Evolutionary conservation across 2,797 vertebrate species (phyloP).

Genomic region (Smutsia gigantea): DNA sequence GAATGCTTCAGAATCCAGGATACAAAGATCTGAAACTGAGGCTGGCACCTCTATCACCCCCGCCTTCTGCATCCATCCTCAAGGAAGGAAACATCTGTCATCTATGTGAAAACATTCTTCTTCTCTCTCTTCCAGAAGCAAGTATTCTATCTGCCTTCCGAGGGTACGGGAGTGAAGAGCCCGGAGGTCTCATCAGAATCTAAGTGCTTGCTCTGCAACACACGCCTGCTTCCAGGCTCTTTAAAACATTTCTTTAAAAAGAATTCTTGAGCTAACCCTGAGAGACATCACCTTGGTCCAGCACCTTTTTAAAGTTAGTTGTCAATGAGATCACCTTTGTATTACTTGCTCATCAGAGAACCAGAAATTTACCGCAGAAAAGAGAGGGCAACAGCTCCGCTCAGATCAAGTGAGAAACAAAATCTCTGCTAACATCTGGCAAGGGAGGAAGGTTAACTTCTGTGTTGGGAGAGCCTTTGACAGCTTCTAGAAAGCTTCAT

Average conservation of each 20-base stretch:
- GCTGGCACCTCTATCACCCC: not conserved
- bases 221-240: not conserved
- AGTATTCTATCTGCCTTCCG: not conserved
- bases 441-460: accelerated
- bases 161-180: not conserved
- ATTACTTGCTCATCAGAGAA: not conserved
- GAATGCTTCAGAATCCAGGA: not conserved
- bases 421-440: not conserved
- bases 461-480: accelerated
- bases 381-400: accelerated
- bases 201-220: not conserved
- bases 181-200: not conserved
- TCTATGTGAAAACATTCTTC: not conserved
- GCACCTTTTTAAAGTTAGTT: conserved; percentile 41
- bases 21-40: not conserved
- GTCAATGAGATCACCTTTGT: conserved; percentile 42
- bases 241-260: no score
- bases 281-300: conserved; percentile 8
- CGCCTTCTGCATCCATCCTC: not conserved
- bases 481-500: not conserved
- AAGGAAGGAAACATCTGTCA: not conserved
- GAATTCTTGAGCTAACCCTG: not conserved
- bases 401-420: not conserved
- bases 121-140: not conserved
- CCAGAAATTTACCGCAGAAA: conserved; percentile 4